Evolutionary conservation across 2,113 vertebrate species (phyloP).

Genomic region (Pseudorectes ferrugineus): DNA sequence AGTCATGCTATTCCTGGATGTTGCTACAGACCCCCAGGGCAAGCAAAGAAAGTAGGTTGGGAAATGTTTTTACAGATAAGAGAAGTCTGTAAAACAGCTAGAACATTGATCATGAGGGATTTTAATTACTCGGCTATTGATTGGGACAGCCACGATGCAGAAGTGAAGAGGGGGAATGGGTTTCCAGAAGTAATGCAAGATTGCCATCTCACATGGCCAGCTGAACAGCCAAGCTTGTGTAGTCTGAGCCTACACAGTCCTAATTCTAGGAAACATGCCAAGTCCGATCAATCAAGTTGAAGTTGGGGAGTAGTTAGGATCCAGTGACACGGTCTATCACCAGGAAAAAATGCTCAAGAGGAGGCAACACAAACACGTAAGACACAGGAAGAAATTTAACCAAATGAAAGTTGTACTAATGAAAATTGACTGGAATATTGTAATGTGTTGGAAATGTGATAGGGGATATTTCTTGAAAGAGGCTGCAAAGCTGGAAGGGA

Average conservation of each 20-base stretch:
- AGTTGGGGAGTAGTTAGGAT: constrained; percentile 63
- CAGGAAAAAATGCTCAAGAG: constrained; percentile 17
- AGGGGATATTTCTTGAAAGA: constrained; percentile 6
- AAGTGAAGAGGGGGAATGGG: not conserved
- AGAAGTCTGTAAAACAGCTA: constrained; percentile 41
- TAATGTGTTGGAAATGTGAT: not conserved
- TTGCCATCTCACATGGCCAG: constrained; percentile 29
- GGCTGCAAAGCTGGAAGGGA: not conserved
- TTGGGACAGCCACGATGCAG: not conserved
- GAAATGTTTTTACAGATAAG: constrained; percentile 43
- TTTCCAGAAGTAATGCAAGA: constrained; percentile 47
- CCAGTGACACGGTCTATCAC: constrained; percentile 48
- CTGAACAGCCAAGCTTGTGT: not conserved
- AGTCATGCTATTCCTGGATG: constrained; percentile 19
- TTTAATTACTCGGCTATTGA: constrained; percentile 54
- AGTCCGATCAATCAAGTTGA: constrained; percentile 68
- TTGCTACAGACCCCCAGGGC: constrained; percentile 23
- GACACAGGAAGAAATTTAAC: constrained; percentile 40
- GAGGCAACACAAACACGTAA: constrained; percentile 18
- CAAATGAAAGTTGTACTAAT: constrained; percentile 26
- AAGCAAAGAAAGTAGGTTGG: constrained; percentile 29
- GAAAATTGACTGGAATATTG: constrained; percentile 55
- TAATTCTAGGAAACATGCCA: constrained; percentile 69
- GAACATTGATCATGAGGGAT: constrained; percentile 39
- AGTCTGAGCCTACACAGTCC: constrained; percentile 45